Evolutionary conservation across 2,888 invertebrate genomes (phyloP).

Genomic region (Zeuzera pyrina): DNA sequence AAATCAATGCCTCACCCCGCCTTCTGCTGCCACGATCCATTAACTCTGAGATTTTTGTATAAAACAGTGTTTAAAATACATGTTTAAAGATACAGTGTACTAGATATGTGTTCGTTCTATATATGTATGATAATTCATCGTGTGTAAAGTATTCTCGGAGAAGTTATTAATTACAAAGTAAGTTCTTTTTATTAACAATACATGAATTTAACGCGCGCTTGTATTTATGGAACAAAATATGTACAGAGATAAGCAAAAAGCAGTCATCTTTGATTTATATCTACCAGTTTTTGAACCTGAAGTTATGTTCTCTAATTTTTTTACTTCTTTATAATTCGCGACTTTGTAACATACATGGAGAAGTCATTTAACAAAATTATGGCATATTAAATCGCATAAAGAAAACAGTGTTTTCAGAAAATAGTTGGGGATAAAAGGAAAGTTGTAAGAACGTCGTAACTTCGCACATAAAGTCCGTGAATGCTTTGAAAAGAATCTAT

Average conservation of each 20-base stretch:
- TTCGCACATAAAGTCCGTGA: conserved; percentile 62
- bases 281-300: conserved; percentile 43
- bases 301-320: conserved; percentile 53
- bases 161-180: conserved; percentile 37
- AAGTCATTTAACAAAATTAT: conserved; percentile 66
- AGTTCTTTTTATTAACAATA: conserved; percentile 26
- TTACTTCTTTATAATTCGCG: conserved; percentile 57
- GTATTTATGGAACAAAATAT: conserved; percentile 50
- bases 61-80: too few species aligned
- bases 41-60: conserved; percentile 11
- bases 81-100: too few species aligned
- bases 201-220: conserved; percentile 36
- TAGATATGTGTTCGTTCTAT: too few species aligned
- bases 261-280: conserved; percentile 58
- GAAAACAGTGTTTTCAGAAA: conserved; percentile 70
- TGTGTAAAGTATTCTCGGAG: too few species aligned
- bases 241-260: conserved; percentile 43
- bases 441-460: conserved; percentile 65
- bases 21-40: conserved; percentile 38
- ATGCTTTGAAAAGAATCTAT: conserved; percentile 59
- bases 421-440: conserved; percentile 65
- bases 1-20: conserved; percentile 56
- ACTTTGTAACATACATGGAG: conserved; percentile 54
- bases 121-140: too few species aligned
- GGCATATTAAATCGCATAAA: conserved; percentile 66